Conservation (phyloP, 1,140 invertebrate species). For the Drosophila funebris region DNA sequence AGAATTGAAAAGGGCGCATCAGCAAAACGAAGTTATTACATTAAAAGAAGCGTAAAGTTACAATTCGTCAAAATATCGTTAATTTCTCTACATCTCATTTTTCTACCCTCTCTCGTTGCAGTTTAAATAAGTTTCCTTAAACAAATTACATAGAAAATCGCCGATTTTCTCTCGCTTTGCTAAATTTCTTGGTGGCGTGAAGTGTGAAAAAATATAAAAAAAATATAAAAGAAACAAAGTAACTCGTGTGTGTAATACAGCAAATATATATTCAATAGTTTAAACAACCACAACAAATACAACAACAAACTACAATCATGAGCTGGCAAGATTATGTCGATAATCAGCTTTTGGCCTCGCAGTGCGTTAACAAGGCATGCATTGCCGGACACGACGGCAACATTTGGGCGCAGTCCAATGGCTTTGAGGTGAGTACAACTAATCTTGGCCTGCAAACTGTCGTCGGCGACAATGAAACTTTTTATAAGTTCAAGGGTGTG, state of each 20-base stretch:
- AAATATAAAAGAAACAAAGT: constrained; percentile 46
- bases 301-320: constrained; percentile 85
- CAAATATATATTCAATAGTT: constrained; percentile 46
- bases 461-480: constrained; percentile 54
- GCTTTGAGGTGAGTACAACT: constrained; percentile 91
- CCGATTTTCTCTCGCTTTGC: constrained; percentile 61
- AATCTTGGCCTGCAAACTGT: constrained; percentile 14
- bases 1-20: neutral
- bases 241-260: constrained; percentile 59
- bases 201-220: constrained; percentile 20
- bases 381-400: constrained; percentile 97
- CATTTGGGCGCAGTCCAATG: constrained; percentile 96
- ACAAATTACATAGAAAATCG: constrained; percentile 55
- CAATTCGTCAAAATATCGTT: constrained; percentile 40
- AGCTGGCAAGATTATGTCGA: constrained; percentile 99
- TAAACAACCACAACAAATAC: constrained; percentile 61
- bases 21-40: neutral
- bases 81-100: constrained; percentile 57
- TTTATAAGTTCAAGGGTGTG: constrained; percentile 83
- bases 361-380: constrained; percentile 95
- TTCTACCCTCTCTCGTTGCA: constrained; percentile 69
- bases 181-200: constrained; percentile 60
- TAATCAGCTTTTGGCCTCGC: constrained; percentile 96
- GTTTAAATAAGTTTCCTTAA: constrained; percentile 68
- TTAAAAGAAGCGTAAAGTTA: constrained; percentile 18